Evolutionary conservation across 2,113 vertebrate species (phyloP), one percentile per base, ranked within the genome.

Genomic region (Mus spicilegus): DNA sequence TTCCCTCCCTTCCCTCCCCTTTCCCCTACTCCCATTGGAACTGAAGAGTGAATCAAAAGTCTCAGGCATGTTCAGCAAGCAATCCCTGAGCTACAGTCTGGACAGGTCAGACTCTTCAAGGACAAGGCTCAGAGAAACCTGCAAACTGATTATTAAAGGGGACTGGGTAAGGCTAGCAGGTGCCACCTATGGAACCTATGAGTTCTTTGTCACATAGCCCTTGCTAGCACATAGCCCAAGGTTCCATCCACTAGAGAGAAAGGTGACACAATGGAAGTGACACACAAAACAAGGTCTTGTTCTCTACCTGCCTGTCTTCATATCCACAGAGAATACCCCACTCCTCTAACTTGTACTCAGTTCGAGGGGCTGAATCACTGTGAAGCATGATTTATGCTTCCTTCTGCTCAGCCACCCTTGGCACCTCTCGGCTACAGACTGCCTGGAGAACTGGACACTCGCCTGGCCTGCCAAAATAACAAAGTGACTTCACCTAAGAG

Each of bases 381-480:
- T 3, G 11, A 19, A 24, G 30, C 26, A 7, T 3, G 13, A 2
- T 0, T 1, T 1, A 2, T 7, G 61, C 12, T 36, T 20, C 20
- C 4, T 20, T 2, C 24, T 39, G 82, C 61, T 69, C 7, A 0
- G 39, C 33, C 1, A 3, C 9, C 12, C 11, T 16, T 63, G 12
- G 0, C 13, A 54, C 1, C 65, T 63, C 10, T 2, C 8, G 81
- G 67, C 58, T 75, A 7, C 17, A 67, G 54, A 63, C 54, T 73
- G 33, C 26, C 0, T 56, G 16, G 33, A 8, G 26, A 73, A 24
- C 56, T 61, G 19, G 67, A 22, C 7, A 14, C 22, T 78, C 61
- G 54, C 20, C 22, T 85, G 70, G 54, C 19, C 19, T 14, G 5
- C 3, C 2, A 28, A 7, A 58, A 56, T 30, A 6, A 42, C 13